A percentile compares a stretch with the other conserved stretches of the same genome.
phyloP scores from a whole-genome alignment of 2,113 vertebrate species.

The Actinemys pallida region DNA sequence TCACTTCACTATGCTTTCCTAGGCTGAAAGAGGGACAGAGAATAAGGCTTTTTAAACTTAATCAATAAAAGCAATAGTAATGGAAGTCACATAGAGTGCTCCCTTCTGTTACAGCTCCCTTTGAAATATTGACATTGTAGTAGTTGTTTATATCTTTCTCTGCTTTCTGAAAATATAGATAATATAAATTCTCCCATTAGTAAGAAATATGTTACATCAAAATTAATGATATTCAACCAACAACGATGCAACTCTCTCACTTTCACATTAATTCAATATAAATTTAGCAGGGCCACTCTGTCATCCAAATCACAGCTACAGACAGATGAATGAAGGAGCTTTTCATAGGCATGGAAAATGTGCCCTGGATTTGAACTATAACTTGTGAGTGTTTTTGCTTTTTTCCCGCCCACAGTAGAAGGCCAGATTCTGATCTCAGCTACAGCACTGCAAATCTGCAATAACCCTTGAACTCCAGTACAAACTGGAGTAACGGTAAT shows the following conservation, averaged over 20 bases:
- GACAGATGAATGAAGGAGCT: conserved; percentile 64
- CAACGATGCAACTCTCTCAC: conserved; percentile 38
- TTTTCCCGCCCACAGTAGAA: background rate
- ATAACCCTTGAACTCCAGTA: background rate
- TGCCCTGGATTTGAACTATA: background rate
- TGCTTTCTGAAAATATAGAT: conserved; percentile 50
- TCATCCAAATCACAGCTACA: conserved; percentile 46
- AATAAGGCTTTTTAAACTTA: conserved; percentile 31
- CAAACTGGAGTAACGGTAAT: rapidly evolving
- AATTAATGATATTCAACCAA: conserved; percentile 71
- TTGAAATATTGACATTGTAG: conserved; percentile 55
- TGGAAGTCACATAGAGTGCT: background rate
- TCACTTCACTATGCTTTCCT: background rate
- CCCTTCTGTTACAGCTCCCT: conserved; percentile 37
- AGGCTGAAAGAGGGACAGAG: background rate
- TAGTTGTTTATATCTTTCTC: background rate
- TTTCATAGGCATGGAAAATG: background rate
- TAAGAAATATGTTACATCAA: conserved; percentile 77
- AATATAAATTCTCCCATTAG: conserved; percentile 77
- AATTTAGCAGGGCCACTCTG: conserved; percentile 68
- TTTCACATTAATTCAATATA: conserved; percentile 71
- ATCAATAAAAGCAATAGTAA: conserved; percentile 45
- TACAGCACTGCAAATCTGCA: background rate
- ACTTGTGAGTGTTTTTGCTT: background rate
- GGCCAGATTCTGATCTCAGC: background rate